Evolutionary conservation across 2,888 invertebrate genomes (phyloP), one percentile per base, ranked within the genome.

Genomic region (Suillia variegata): DNA sequence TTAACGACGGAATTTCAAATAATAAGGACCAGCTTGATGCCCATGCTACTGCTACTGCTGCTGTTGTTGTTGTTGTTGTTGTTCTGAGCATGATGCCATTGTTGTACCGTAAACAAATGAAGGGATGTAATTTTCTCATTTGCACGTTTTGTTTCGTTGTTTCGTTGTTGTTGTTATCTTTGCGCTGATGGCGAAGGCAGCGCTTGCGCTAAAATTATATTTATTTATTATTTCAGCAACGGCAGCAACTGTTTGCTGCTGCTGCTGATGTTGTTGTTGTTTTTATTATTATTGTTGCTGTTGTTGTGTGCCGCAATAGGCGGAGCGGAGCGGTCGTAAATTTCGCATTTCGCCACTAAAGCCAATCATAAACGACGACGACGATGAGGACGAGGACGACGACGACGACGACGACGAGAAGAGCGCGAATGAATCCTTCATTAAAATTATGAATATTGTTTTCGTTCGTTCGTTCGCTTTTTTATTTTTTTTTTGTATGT

Each of bases 131-230:
- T 78, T 78, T 73, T 75, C 76, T 73, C 72, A 75, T 73, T 76
- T 76, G 66, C 73, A 63, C 70, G 64, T 66, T 67, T 71, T 70
- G 71, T 71, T 69, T 67, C 64, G 51, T 66, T 55, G 45, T 34
- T 26, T 52, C 62, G 61, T 61, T 66, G 58, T 62, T 58, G 62
- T 65, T 65, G 65, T 67, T 65, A 59, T 66, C 60, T 22, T 53
- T 59, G 45, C 17, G 8, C 21, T 26, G 56, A 57, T 61, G 64
- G 63, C 49, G 6, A 56, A 61, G 68, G 75, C 56, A 69, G 75
- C 81, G 81, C 82, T 74, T 81, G 81, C 81, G 81, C 81, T 74
- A 73, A 74, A 78, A 78, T 78, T 79, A 79, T 75, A 76, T 80
- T 79, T 80, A 78, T 80, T 81, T 78, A 80, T 78, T 80, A 79